Conservation (phyloP, 2,797 vertebrate species). For the Danionella dracula region DNA sequence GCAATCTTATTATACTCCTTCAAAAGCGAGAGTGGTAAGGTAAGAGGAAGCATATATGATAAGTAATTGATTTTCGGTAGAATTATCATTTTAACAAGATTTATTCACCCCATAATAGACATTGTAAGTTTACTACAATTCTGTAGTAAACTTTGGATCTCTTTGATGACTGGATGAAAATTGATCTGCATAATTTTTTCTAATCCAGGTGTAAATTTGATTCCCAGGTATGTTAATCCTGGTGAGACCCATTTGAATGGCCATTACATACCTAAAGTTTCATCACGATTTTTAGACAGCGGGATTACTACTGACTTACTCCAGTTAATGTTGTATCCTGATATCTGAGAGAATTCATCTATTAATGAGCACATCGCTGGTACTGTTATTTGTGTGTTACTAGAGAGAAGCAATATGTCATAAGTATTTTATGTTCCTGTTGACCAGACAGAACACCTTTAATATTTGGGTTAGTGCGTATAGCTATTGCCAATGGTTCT, state of each 20-base stretch:
- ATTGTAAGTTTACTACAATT: not conserved
- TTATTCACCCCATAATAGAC: not conserved
- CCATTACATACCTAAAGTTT: not conserved
- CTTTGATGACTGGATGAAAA: not conserved
- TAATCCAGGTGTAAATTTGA: not conserved
- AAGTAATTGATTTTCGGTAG: not conserved
- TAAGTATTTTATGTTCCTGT: not conserved
- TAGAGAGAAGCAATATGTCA: not conserved
- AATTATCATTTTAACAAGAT: not conserved
- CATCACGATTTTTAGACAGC: not conserved
- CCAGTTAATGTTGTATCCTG: not conserved
- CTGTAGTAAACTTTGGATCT: not conserved
- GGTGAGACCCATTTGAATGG: not conserved
- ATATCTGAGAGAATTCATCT: not conserved
- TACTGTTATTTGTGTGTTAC: not conserved
- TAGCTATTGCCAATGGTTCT: not conserved
- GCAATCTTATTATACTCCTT: not conserved
- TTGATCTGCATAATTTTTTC: not conserved
- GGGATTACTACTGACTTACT: not conserved
- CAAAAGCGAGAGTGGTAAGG: not conserved
- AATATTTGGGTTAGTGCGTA: too few species aligned
- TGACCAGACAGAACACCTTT: not conserved
- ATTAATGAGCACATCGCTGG: not conserved
- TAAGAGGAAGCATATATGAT: not conserved
- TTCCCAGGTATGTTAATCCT: too few species aligned